A percentile compares a stretch with the other conserved stretches of the same genome.
Conservation (phyloP, 1,140 invertebrate genomes). For the Psix sp. region DNA sequence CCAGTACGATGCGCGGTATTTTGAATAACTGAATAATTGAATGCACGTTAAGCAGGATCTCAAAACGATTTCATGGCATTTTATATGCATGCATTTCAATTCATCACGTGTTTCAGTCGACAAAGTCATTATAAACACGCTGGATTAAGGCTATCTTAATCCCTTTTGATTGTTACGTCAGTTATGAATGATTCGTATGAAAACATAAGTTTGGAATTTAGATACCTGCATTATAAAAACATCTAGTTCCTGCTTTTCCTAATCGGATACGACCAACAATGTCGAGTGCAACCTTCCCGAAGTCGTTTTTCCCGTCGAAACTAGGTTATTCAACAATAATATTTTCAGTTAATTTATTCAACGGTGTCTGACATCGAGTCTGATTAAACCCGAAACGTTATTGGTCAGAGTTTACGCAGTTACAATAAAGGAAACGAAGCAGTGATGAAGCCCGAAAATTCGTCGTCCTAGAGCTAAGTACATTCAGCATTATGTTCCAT, state of each 20-base stretch:
- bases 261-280: too few species aligned
- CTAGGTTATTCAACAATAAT: too few species aligned
- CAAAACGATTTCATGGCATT: constrained; percentile 55
- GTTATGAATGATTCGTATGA: constrained; percentile 25
- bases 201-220: too few species aligned
- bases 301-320: too few species aligned
- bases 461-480: background rate
- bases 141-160: constrained; percentile 44
- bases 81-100: constrained; percentile 54
- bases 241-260: too few species aligned
- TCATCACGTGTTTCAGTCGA: constrained; percentile 28
- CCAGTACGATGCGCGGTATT: constrained; percentile 47
- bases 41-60: constrained; percentile 49
- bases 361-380: background rate
- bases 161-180: constrained; percentile 18
- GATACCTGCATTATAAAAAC: background rate
- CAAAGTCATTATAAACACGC: constrained; percentile 37
- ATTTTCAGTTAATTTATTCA: background rate
- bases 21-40: constrained; percentile 59
- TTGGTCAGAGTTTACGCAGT: too few species aligned
- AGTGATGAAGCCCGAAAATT: background rate
- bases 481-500: background rate
- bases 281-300: too few species aligned
- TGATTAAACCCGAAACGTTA: background rate
- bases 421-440: background rate